phyloP scores from a whole-genome alignment of 1,140 invertebrate genomes.

The Holotrichia oblita region DNA sequence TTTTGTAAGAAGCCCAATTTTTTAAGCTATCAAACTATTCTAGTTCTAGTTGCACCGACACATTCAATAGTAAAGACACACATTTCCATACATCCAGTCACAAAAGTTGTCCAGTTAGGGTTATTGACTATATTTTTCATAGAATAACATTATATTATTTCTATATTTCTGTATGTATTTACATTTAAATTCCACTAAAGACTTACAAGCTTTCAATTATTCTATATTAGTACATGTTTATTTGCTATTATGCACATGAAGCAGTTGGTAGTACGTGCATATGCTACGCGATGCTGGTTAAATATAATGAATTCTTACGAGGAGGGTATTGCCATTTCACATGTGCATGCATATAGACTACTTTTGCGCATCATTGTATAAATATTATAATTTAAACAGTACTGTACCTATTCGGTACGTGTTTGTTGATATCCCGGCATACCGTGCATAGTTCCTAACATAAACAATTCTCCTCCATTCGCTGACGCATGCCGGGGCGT shows the following conservation, averaged over 20 bases:
- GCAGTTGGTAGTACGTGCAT: background rate
- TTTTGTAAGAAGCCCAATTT: no score
- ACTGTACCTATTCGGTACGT: slow-evolving; percentile 3
- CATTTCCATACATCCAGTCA: no score
- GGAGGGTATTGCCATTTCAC: background rate
- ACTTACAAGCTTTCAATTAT: background rate
- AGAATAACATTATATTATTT: no score
- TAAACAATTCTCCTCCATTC: slow-evolving; percentile 17
- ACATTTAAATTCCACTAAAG: background rate
- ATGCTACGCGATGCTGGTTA: background rate
- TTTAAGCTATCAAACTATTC: no score
- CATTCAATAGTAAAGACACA: no score
- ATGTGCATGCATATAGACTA: no score
- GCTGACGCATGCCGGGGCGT: no score
- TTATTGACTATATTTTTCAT: no score
- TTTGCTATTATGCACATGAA: background rate
- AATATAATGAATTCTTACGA: background rate
- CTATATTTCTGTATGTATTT: no score
- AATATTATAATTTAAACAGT: slow-evolving; percentile 25
- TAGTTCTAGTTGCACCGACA: no score
- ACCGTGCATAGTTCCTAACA: slow-evolving; percentile 7
- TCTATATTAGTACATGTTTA: slow-evolving; percentile 2
- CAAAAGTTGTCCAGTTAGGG: no score
- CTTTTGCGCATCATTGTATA: slow-evolving; percentile 3
- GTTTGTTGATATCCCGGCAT: slow-evolving; percentile 27